Conservation (phyloP, 2,888 invertebrate genomes). For the Cephus sareptanus region DNA sequence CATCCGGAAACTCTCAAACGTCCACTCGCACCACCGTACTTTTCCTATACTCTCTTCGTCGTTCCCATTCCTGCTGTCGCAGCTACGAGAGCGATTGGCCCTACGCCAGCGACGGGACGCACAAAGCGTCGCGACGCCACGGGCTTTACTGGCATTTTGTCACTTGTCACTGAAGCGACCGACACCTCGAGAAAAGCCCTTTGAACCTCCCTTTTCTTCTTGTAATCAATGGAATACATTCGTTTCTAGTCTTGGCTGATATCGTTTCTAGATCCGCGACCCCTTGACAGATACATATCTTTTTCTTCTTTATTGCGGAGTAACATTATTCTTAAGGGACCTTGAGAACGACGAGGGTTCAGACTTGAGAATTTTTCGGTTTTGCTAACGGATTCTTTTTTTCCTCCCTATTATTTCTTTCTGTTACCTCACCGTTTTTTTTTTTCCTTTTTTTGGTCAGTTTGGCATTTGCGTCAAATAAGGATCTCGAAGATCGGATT, state of each 20-base stretch:
- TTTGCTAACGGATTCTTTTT: background rate
- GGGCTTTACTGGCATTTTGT: slow-evolving; percentile 33
- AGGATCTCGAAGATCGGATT: too few species aligned
- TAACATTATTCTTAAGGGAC: too few species aligned
- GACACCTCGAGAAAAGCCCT: slow-evolving; percentile 12
- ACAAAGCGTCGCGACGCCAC: slow-evolving; percentile 22
- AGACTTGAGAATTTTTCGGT: too few species aligned
- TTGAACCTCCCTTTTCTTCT: slow-evolving; percentile 9
- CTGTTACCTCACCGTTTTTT: background rate
- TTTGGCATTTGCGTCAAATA: too few species aligned
- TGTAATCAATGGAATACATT: slow-evolving; percentile 4
- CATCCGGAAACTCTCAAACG: background rate
- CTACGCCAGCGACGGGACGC: slow-evolving; percentile 39
- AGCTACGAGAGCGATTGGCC: slow-evolving; percentile 34
- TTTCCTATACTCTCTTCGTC: background rate
- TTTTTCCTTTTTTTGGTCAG: background rate
- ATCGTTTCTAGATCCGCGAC: slow-evolving; percentile 9
- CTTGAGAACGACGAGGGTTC: too few species aligned
- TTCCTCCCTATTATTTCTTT: background rate
- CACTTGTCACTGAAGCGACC: slow-evolving; percentile 30
- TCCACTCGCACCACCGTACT: background rate
- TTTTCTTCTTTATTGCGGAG: too few species aligned
- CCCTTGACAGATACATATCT: background rate
- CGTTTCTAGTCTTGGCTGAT: slow-evolving; percentile 1
- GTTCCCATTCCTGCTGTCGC: background rate